Conservation (phyloP, 2,797 vertebrate genomes). For the Microctenopoma lineatum region DNA sequence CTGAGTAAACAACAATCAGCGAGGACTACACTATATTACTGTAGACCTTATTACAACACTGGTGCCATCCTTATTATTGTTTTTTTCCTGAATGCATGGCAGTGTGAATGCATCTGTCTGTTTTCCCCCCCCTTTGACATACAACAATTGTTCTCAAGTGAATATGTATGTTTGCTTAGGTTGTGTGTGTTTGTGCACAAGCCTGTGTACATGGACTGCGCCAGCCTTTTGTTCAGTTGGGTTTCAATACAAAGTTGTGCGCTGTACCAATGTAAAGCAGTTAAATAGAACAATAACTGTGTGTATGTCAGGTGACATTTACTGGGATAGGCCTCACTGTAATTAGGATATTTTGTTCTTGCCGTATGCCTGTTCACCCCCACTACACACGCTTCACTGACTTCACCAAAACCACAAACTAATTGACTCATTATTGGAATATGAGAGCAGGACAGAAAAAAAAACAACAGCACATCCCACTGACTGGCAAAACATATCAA, state of each 20-base stretch:
- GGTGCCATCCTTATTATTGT: constrained; percentile 69
- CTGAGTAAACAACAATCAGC: constrained; percentile 80
- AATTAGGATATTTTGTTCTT: constrained; percentile 64
- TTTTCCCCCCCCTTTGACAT: constrained; percentile 50
- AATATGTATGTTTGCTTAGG: constrained; percentile 76
- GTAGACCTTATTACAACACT: constrained; percentile 67
- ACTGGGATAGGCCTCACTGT: constrained; percentile 49
- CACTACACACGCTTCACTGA: constrained; percentile 42
- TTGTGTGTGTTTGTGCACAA: constrained; percentile 57
- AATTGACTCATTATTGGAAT: constrained; percentile 58
- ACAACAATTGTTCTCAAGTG: constrained; percentile 77
- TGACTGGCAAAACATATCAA: constrained; percentile 27
- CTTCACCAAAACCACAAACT: constrained; percentile 62
- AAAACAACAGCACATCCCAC: constrained; percentile 18
- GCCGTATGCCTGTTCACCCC: constrained; percentile 35
- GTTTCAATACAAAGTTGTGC: constrained; percentile 74
- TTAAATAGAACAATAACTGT: constrained; percentile 74
- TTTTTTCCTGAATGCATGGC: constrained; percentile 68
- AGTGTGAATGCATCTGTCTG: constrained; percentile 56
- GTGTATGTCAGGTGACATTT: constrained; percentile 70
- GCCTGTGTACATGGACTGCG: constrained; percentile 52
- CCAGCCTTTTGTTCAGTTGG: constrained; percentile 71
- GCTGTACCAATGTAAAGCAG: constrained; percentile 58
- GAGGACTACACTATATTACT: constrained; percentile 72
- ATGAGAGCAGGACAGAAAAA: constrained; percentile 26